Conservation (phyloP, 2,888 invertebrate species). For the Stramonita haemastoma region DNA sequence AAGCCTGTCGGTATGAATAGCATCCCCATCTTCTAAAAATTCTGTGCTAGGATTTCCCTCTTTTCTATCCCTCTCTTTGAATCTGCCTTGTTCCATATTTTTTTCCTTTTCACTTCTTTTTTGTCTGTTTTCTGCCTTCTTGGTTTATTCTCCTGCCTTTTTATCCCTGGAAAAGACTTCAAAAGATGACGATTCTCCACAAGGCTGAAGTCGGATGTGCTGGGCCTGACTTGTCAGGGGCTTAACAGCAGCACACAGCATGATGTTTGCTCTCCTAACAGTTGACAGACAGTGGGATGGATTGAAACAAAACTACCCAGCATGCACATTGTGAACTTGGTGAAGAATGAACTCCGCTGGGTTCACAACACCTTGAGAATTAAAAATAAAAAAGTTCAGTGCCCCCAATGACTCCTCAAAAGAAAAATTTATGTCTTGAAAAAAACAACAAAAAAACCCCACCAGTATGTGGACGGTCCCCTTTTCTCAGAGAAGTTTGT, state of each 20-base stretch:
- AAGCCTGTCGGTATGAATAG: not conserved
- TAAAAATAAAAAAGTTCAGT: too few relatives aligned
- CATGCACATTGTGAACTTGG: too few relatives aligned
- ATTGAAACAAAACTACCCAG: too few relatives aligned
- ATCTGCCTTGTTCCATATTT: not conserved
- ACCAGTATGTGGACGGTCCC: not conserved
- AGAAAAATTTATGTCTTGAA: not conserved
- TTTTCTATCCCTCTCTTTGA: not conserved
- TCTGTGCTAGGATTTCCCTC: not conserved
- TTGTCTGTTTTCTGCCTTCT: not conserved
- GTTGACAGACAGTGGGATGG: too few relatives aligned
- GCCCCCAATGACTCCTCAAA: not conserved
- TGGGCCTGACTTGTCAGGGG: too few relatives aligned
- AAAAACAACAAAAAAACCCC: too few relatives aligned
- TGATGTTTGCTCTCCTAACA: too few relatives aligned
- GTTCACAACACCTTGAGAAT: too few relatives aligned
- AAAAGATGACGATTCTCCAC: too few relatives aligned
- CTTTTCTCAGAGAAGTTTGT: not conserved
- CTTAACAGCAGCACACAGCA: not conserved
- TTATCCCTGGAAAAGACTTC: not conserved
- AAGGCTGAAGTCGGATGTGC: too few relatives aligned
- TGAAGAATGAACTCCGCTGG: too few relatives aligned
- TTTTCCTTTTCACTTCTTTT: not conserved
- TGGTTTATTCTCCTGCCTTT: not conserved
- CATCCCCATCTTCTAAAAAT: not conserved